Conservation (phyloP, 2,797 vertebrate species). For the Lagorchestes hirsutus region DNA sequence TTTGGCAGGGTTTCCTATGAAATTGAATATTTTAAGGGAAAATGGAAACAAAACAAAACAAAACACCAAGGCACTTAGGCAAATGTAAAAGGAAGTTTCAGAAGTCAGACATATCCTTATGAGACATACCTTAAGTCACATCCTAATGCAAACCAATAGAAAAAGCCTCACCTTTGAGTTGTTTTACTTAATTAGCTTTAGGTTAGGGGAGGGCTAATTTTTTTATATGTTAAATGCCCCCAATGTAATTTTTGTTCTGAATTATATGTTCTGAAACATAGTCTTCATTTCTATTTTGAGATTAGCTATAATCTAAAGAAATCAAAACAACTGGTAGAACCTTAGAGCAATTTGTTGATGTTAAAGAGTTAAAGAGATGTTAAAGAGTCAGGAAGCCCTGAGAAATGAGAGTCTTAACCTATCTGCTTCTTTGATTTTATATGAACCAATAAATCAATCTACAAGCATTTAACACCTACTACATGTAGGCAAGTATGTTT, state of each 20-base stretch:
- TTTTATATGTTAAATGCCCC: slow-evolving; percentile 9
- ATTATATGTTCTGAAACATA: slow-evolving; percentile 28
- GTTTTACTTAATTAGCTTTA: slow-evolving; percentile 16
- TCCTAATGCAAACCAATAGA: neutral
- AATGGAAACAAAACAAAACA: neutral
- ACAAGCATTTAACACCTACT: neutral
- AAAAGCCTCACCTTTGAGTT: neutral
- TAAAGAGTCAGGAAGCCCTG: neutral
- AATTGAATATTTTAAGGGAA: neutral
- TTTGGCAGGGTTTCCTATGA: slow-evolving; percentile 4
- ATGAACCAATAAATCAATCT: neutral
- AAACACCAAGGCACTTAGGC: neutral
- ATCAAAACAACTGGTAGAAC: slow-evolving; percentile 27
- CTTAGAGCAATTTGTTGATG: neutral
- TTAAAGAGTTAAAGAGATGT: neutral
- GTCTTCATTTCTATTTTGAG: slow-evolving; percentile 21
- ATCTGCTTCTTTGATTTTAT: neutral
- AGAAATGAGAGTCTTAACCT: neutral
- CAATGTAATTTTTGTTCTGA: slow-evolving; percentile 26
- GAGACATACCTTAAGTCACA: neutral
- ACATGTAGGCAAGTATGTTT: neutral
- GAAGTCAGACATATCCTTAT: neutral
- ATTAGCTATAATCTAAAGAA: slow-evolving; percentile 8
- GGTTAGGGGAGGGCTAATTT: neutral
- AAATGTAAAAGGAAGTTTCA: neutral